Evolutionary conservation across 2,113 vertebrate species (phyloP), one percentile per base, ranked within the genome.

Genomic region (Martes martes): DNA sequence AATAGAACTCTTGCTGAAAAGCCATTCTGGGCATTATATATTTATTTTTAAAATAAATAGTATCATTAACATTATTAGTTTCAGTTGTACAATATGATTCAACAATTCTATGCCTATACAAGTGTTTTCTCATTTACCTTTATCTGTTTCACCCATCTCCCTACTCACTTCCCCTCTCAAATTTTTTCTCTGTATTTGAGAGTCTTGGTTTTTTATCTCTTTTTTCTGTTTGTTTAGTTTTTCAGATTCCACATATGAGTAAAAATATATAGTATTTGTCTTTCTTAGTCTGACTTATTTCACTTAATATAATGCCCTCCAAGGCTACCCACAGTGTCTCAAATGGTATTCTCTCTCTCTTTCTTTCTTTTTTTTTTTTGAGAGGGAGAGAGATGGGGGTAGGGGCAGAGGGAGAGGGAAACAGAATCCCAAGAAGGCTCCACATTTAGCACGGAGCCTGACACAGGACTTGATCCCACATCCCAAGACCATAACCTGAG

Each of bases 1-100:
- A 92, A 81, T 5, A 90, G 11, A 78, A 45, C n/a, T 94, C 55
- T 80, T 88, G 19, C 69, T 89, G 74, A 85, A 95, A 97, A 94
- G 52, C 31, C 50, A 7, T 63, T 94, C 4, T 85, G 13, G 26
- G 28, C 26, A 52, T 83, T 93, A 50, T 91, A 36, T 69, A 36
- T 91, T 96, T 95, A 74, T 74, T 74, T 78, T 78, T 18, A 31
- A 78, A 78, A 47, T 31, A 26, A 47, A 78, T 6, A 47, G 74
- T 78, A 78, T 78, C 16, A 78, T 78, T 47, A 78, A 31, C 42
- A 78, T 73, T 39, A 76, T 47, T 47, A 31, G 74, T 78, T 47
- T 47, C 42, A 31, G 14, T 26, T 78, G 42, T 31, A 18, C 14
- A 47, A 18, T 78, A 31, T 45, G 26, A 47, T 31, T 78, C 42